Base-by-base conservation (phyloP, 2,888 invertebrate genomes). In the Rhagonycha fulva region DNA sequence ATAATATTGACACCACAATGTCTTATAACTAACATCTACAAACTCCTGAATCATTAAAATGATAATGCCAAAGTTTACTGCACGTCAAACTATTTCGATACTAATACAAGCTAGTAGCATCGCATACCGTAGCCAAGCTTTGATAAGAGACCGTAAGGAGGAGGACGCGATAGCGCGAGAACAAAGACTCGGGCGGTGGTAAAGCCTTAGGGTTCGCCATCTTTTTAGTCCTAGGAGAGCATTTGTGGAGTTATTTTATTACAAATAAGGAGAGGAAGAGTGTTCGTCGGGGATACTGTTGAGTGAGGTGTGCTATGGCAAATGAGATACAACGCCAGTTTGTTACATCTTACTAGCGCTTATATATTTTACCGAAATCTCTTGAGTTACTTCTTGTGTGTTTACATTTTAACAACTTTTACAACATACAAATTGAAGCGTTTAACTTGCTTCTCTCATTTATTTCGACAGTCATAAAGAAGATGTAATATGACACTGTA, bases 211-310 rank as follows among this genome's bases (percentile, higher is more conserved):
- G 85, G 83, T 83, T 83, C 84, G 86, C 86, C 87, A 87, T 87
- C 86, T 86, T 86, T 85, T 83, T 82, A 82, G 83, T 87, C 87
- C 86, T 86, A 81, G 80, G 87, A 86, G 87, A 87, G 86, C 87
- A 84, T 87, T 87, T 87, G 87, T 82, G 86, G 87, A 86, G 87
- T 88, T 87, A 88, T 87, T 88, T 88, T 88, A 88, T 88, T 88
- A 88, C 87, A 87, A 87, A 87, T 87, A 88, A 88, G 88, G 87
- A 87, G 87, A 85, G 84, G 85, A 85, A 86, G 86, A 87, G 86
- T 87, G 87, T 83, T 86, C 87, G 87, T 86, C 82, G 75, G 87
- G 87, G 87, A 86, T 80, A 84, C 82, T 81, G 84, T 84, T 84
- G 86, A 85, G 84, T 85, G 86, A 86, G 86, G 86, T 86, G 86